A percentile compares a stretch with the other conserved stretches of the same genome.
These are phyloP conservation scores for Jacana jacana DNA, from an alignment of 2,113 vertebrate species.

Conservation along the genomic window DNA sequence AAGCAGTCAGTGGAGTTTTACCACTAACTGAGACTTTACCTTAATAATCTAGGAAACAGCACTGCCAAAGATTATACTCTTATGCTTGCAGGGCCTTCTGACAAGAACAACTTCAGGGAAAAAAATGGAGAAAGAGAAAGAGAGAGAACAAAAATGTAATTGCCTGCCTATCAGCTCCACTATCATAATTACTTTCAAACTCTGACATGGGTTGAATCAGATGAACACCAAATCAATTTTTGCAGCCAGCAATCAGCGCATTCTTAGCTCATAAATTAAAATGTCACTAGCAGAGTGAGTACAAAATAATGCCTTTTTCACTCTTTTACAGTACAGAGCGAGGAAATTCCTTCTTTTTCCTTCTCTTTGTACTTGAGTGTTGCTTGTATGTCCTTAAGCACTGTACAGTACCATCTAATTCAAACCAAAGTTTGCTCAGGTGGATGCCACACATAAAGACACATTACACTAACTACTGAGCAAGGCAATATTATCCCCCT, in stretches of 20 bases:
- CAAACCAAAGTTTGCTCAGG: not conserved
- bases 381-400: not conserved
- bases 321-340: not conserved
- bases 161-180: conserved; percentile 74
- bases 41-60: not conserved
- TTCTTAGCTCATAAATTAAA: conserved; percentile 78
- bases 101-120: conserved; percentile 43
- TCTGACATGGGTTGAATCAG: conserved; percentile 76
- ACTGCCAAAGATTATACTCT: not conserved
- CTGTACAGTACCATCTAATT: not conserved
- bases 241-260: conserved; percentile 70
- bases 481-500: not conserved
- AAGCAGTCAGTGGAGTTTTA: not conserved
- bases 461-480: not conserved
- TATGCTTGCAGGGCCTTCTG: not conserved
- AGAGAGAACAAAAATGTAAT: conserved; percentile 72
- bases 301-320: conserved; percentile 59
- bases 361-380: not conserved
- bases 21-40: not conserved
- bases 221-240: conserved; percentile 78
- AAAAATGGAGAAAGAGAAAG: not conserved
- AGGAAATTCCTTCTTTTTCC: not conserved
- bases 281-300: conserved; percentile 69
- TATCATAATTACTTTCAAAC: conserved; percentile 80
- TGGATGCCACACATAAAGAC: not conserved